Base-by-base conservation (phyloP, 2,888 invertebrate species). In the Chymomyza caudatula region DNA sequence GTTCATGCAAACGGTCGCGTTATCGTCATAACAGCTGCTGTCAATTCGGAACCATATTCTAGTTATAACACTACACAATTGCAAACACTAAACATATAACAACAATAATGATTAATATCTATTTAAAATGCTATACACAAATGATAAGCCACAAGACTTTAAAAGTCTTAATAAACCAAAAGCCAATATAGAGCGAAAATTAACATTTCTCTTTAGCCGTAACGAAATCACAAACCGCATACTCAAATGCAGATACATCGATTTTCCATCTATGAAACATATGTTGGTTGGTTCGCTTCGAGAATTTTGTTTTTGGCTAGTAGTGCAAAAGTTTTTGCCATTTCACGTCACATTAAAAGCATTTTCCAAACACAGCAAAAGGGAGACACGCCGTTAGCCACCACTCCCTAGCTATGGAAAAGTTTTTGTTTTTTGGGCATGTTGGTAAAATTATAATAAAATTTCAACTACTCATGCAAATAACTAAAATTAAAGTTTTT, bases 401-500 rank as follows among this genome's bases (percentile, higher is more conserved):
- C 11, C 29, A 37, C 29, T 37, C 74, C 78, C 22, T 20, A 69
- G 71, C 76, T 67, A 59, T 60, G 67, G 67, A 62, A 65, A 73
- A 78, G 81, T 81, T 81, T 76, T 78, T 74, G 84, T 69, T 81
- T 69, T 81, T 77, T 73, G 62, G 57, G 73, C 66, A 54, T 51
- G 51, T 70, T 57, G 60, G 59, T 67, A 67, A 77, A 85, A 80
- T 81, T 82, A 85, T 82, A 75, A 67, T 76, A 80, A 73, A 78
- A 76, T 82, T 76, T 75, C 64, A 74, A 68, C 76, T 64, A 71
- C 85, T 77, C 73, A 70, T 71, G 85, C 75, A 79, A 79, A 78
- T 78, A 78, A 72, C 80, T 84, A 71, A 78, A 84, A 85, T 84
- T 78, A 73, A 84, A 82, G 78, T 82, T 85, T 77, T 71, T 69